phyloP scores from a whole-genome alignment of 2,797 vertebrate genomes.

The Neosilurus hyrtlii region DNA sequence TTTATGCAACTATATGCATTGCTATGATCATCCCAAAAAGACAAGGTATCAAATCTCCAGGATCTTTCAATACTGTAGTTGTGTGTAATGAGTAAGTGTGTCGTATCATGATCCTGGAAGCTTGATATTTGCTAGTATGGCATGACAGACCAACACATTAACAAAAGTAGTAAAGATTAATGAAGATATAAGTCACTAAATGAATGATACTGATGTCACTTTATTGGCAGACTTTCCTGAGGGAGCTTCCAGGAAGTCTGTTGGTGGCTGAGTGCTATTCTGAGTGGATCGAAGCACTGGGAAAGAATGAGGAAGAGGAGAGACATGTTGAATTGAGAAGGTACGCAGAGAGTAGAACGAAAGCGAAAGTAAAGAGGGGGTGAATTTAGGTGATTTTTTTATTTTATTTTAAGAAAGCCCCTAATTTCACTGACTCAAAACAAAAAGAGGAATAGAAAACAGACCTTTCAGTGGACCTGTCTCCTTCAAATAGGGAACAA shows the following conservation, averaged over 20 bases:
- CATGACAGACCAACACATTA: not conserved
- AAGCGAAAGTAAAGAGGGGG: not conserved
- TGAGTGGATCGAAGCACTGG: slow-evolving; percentile 82
- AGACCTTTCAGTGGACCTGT: slow-evolving; percentile 54
- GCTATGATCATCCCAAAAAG: not conserved
- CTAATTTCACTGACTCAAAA: slow-evolving; percentile 21
- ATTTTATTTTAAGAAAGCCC: slow-evolving; percentile 41
- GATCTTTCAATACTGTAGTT: not conserved
- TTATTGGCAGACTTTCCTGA: slow-evolving; percentile 85
- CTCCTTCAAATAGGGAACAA: slow-evolving; percentile 54
- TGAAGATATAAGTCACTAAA: not conserved
- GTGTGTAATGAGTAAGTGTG: not conserved
- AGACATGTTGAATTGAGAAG: slow-evolving; percentile 75
- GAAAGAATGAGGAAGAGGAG: slow-evolving; percentile 68
- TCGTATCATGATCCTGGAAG: not conserved
- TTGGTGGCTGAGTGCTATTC: slow-evolving; percentile 79
- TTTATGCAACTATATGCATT: not conserved
- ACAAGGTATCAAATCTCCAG: not conserved
- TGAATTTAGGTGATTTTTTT: not conserved
- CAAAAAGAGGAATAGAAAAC: slow-evolving; percentile 14
- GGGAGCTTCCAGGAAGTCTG: slow-evolving; percentile 87
- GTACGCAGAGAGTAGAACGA: slow-evolving; percentile 67
- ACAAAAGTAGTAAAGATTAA: not conserved
- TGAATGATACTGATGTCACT: slow-evolving; percentile 25
- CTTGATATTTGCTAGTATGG: not conserved